phyloP scores from a whole-genome alignment of 2,797 vertebrate species.

The Pangasius macronema region DNA sequence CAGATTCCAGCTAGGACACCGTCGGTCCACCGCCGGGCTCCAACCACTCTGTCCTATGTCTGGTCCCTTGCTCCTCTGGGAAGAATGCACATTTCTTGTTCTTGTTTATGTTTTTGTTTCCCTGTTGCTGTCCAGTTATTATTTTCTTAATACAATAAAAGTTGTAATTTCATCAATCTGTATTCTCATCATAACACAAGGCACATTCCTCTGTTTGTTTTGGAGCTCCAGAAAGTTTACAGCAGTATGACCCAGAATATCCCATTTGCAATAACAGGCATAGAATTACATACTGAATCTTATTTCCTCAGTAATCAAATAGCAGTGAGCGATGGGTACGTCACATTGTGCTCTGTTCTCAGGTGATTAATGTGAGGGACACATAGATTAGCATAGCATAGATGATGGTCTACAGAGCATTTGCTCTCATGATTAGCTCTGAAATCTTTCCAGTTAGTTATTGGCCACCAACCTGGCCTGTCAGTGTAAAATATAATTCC shows the following conservation, averaged over 20 bases:
- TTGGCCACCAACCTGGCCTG: not conserved
- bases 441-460: not conserved
- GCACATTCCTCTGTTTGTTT: slow-evolving; percentile 14
- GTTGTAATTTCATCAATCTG: not conserved
- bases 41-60: too few species aligned
- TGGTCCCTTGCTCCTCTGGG: too few species aligned
- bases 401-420: slow-evolving; percentile 55
- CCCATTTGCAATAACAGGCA: not conserved
- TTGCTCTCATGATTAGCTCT: slow-evolving; percentile 31
- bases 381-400: slow-evolving; percentile 63
- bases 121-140: not conserved
- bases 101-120: not conserved
- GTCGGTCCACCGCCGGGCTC: too few species aligned
- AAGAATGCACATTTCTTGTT: too few species aligned
- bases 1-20: too few species aligned
- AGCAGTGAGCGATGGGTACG: slow-evolving; percentile 52
- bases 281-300: slow-evolving; percentile 54
- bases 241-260: not conserved
- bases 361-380: slow-evolving; percentile 53
- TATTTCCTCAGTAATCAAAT: slow-evolving; percentile 60
- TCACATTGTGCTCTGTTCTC: slow-evolving; percentile 43
- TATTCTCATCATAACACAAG: not conserved
- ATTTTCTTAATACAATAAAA: not conserved
- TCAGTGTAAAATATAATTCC: not conserved
- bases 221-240: slow-evolving; percentile 12